phyloP scores from a whole-genome alignment of 2,113 vertebrate genomes.

The Zosterops hypoxanthus region DNA sequence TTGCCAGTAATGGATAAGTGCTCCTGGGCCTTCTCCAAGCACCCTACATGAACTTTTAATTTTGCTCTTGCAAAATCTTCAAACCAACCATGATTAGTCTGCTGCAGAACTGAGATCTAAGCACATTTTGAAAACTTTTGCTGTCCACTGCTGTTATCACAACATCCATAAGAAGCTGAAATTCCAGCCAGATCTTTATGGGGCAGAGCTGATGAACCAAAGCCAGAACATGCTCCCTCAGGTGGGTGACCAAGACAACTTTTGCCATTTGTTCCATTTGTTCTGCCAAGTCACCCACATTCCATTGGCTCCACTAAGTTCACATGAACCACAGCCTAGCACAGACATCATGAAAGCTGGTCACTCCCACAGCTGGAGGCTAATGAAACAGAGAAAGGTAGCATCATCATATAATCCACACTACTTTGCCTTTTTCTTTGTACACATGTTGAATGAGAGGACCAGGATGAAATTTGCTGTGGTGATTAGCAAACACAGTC shows the following conservation, averaged over 20 bases:
- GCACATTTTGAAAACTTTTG: neutral
- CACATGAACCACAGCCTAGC: neutral
- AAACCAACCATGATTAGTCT: neutral
- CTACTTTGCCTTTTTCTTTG: neutral
- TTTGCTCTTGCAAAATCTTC: neutral
- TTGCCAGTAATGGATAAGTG: neutral
- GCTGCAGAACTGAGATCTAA: neutral
- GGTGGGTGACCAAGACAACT: neutral
- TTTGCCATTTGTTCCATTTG: constrained; percentile 13
- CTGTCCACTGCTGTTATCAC: neutral
- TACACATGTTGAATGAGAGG: neutral
- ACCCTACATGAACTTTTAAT: neutral
- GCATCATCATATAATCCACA: neutral
- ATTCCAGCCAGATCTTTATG: neutral
- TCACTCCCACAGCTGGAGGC: neutral
- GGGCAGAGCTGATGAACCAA: neutral
- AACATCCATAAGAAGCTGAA: constrained; percentile 10
- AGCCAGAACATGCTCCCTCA: neutral
- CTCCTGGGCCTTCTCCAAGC: neutral
- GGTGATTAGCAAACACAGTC: neutral
- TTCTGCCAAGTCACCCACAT: neutral
- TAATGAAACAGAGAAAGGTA: neutral
- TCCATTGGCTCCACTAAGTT: neutral
- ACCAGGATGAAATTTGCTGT: neutral
- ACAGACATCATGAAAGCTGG: neutral